phyloP scores from a whole-genome alignment of 1,140 invertebrate species.

The Propsilocerus akamusi region DNA sequence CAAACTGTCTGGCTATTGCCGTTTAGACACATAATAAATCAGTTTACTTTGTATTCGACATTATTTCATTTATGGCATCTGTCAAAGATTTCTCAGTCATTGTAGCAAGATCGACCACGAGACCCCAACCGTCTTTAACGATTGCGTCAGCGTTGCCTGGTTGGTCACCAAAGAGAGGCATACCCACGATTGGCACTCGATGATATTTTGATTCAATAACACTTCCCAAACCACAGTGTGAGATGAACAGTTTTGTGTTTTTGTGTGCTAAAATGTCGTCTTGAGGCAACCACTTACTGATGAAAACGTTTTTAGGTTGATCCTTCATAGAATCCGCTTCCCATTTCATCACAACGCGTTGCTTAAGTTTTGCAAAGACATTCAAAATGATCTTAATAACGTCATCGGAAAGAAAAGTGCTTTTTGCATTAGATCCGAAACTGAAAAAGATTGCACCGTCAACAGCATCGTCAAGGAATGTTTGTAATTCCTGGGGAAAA shows the following conservation, averaged over 20 bases:
- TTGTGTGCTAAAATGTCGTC: conserved; percentile 28
- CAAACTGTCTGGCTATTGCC: too few species aligned
- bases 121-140: conserved; percentile 10
- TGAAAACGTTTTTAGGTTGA: conserved; percentile 27
- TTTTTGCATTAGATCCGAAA: conserved; percentile 16
- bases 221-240: conserved; percentile 30
- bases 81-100: neutral
- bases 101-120: neutral
- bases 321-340: conserved; percentile 12
- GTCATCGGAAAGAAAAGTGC: neutral
- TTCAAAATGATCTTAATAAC: conserved; percentile 4
- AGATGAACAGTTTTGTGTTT: conserved; percentile 27
- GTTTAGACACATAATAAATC: neutral
- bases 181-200: conserved; percentile 28
- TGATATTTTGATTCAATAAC: conserved; percentile 27
- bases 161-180: conserved; percentile 26
- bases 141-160: conserved; percentile 7
- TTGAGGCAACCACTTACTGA: conserved; percentile 37
- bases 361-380: conserved; percentile 18
- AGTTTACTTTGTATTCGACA: neutral
- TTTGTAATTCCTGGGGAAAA: conserved; percentile 17
- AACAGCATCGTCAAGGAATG: conserved; percentile 12
- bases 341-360: conserved; percentile 29
- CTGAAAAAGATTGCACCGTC: conserved; percentile 20
- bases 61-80: neutral